Evolutionary conservation across 1,140 invertebrate genomes (phyloP).

Genomic region (Ptiloglossa arizonensis): DNA sequence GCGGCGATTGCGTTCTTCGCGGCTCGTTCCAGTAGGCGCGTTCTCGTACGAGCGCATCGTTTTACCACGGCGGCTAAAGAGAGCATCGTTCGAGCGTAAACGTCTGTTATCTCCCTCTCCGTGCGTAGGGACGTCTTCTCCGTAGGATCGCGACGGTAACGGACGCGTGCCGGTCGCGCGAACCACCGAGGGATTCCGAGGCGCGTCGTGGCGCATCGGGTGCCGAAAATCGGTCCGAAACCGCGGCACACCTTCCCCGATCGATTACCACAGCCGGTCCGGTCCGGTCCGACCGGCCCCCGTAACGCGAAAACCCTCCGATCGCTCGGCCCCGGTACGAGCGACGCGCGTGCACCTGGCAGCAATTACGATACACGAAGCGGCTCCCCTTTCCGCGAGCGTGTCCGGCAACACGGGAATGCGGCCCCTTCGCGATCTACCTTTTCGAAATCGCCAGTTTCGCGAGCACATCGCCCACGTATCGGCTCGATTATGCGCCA

Average conservation of each 20-base stretch:
- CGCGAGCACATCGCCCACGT: conserved; percentile 40
- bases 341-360: conserved; percentile 29
- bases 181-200: too few relatives aligned
- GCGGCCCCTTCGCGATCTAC: conserved; percentile 17
- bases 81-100: too few relatives aligned
- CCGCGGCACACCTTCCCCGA: too few relatives aligned
- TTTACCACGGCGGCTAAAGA: too few relatives aligned
- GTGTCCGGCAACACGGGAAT: conserved; percentile 25
- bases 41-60: too few relatives aligned
- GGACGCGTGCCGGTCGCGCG: too few relatives aligned
- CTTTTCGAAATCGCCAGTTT: conserved; percentile 50
- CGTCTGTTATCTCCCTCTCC: too few relatives aligned
- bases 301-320: not conserved
- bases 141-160: too few relatives aligned
- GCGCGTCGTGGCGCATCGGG: too few relatives aligned
- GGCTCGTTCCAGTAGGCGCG: too few relatives aligned
- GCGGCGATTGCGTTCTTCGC: too few relatives aligned
- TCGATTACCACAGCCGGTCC: not conserved
- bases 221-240: not conserved
- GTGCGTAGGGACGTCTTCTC: too few relatives aligned
- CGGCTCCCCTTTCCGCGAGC: conserved; percentile 13
- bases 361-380: conserved; percentile 41
- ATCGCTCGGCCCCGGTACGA: not conserved
- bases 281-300: not conserved
- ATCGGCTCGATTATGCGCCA: conserved; percentile 45